Evolutionary conservation across 2,888 invertebrate genomes (phyloP).

Genomic region (Anodontia alba): DNA sequence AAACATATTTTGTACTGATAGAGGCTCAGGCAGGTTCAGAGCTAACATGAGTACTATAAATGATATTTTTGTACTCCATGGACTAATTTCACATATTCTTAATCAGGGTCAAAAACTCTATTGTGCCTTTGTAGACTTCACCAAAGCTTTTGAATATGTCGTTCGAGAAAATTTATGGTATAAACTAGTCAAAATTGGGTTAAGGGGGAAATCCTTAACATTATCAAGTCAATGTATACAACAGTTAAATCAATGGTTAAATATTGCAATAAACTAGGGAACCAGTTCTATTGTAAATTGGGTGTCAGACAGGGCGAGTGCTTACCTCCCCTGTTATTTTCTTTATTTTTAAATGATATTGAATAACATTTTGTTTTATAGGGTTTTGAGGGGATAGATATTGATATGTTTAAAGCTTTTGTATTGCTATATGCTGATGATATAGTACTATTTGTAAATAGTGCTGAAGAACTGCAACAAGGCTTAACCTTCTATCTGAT

Average conservation of each 20-base stretch:
- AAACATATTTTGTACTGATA: conserved; percentile 3
- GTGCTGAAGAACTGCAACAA: too few relatives aligned
- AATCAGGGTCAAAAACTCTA: conserved; percentile 16
- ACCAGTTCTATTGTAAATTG: conserved; percentile 22
- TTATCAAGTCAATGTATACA: conserved; percentile 29
- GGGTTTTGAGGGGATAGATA: too few relatives aligned
- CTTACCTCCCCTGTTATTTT: conserved; percentile 29
- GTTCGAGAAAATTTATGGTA: neutral
- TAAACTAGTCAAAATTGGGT: neutral
- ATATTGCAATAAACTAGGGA: neutral
- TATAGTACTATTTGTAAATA: too few relatives aligned
- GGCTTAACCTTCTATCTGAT: too few relatives aligned
- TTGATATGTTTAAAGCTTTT: too few relatives aligned
- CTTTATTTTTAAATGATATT: conserved; percentile 17
- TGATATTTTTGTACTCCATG: conserved; percentile 30
- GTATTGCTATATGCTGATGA: too few relatives aligned
- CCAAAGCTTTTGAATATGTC: too few relatives aligned
- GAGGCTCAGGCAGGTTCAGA: conserved; percentile 32
- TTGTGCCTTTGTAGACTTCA: neutral
- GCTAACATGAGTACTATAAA: conserved; percentile 19
- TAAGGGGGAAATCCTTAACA: conserved; percentile 26
- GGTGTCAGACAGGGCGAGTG: conserved; percentile 37
- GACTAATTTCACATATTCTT: conserved; percentile 11
- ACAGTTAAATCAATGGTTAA: conserved; percentile 23
- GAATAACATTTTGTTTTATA: neutral